Percentiles rank a stretch among this genome's conserved stretches.
Evolutionary conservation across 2,797 vertebrate genomes (phyloP).

Genomic region (Myoxocephalus aenaeus): DNA sequence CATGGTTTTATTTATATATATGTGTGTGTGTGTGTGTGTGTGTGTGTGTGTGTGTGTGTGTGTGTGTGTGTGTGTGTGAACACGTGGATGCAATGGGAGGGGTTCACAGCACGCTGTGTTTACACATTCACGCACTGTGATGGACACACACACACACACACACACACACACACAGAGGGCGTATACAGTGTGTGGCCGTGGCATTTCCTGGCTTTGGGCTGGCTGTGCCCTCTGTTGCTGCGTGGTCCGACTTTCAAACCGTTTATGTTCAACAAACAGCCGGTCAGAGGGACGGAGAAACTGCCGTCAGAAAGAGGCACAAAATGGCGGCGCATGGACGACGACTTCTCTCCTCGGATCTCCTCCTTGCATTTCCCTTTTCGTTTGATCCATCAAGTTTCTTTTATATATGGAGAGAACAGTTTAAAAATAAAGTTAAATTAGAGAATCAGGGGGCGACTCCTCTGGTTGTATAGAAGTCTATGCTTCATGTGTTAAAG

Average conservation of each 20-base stretch:
- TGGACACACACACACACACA: constrained; percentile 12
- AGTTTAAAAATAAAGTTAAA: too few relatives aligned
- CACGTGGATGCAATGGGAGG: constrained; percentile 9
- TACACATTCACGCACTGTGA: constrained; percentile 25
- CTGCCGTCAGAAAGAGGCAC: neutral
- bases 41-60: constrained; percentile 24
- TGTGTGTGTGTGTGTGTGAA: constrained; percentile 29
- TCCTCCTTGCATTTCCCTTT: too few relatives aligned
- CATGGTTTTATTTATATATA: neutral
- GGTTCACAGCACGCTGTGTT: constrained; percentile 7
- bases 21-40: constrained; percentile 32
- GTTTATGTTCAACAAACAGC: too few relatives aligned
- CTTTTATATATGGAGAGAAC: too few relatives aligned
- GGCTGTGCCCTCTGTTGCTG: constrained; percentile 37
- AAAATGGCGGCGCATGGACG: constrained; percentile 30
- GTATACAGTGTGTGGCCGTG: constrained; percentile 64
- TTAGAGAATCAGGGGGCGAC: too few relatives aligned
- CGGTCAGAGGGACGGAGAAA: too few relatives aligned
- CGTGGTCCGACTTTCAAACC: constrained; percentile 32
- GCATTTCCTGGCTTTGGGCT: constrained; percentile 67
- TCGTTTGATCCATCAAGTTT: too few relatives aligned
- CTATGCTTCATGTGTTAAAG: too few relatives aligned
- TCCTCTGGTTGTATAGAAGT: too few relatives aligned
- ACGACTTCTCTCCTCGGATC: neutral
- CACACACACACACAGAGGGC: constrained; percentile 26